Evolutionary conservation across 1,140 invertebrate genomes (phyloP), one percentile per base, ranked within the genome.

Genomic region (Hyles vespertilio): DNA sequence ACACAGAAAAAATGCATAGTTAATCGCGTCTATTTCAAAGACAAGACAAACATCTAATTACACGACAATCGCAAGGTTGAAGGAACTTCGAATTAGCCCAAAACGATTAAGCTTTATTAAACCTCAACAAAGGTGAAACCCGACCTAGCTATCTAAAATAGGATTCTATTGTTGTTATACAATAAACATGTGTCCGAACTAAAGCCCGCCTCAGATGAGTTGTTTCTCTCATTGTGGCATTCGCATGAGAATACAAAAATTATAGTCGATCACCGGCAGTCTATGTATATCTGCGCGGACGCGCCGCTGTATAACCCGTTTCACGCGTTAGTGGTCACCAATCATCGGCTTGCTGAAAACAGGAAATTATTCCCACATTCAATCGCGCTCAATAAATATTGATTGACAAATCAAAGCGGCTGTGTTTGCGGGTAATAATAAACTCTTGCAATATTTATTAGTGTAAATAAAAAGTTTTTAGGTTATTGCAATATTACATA

Each of bases 241-340:
- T 76, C 63, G 57, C 58, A 63, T 63, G 65, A 67, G 71, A 81
- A 81, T 77, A 85, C 85, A 88, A 88, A 88, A 88, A 88, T 87
- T 88, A 87, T 88, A 88, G 85, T 59, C 84, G 83, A 88, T 88
- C 82, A 81, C 81, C 78, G 74, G 71, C 78, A 76, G 82, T 87
- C 85, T 88, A 86, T 40, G 36, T 40, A 40, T 85, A 88, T 88
- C 78, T 79, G 81, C 69, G 64, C 70, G 68, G 70, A 74, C 70
- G 65, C 67, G 63, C 51, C 32, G 3, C 54, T 64, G 79, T 88
- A 88, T 88, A 88, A 85, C 82, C 69, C 85, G 85, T 88, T 88
- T 84, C 85, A 84, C 77, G 78, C 73, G 80, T 70, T 78, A 80
- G 74, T 74, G 70, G 69, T 79, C 59, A 74, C 63, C 63, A 65